Base-by-base conservation (phyloP, 2,797 vertebrate genomes). In the Cephalopachus bancanus region DNA sequence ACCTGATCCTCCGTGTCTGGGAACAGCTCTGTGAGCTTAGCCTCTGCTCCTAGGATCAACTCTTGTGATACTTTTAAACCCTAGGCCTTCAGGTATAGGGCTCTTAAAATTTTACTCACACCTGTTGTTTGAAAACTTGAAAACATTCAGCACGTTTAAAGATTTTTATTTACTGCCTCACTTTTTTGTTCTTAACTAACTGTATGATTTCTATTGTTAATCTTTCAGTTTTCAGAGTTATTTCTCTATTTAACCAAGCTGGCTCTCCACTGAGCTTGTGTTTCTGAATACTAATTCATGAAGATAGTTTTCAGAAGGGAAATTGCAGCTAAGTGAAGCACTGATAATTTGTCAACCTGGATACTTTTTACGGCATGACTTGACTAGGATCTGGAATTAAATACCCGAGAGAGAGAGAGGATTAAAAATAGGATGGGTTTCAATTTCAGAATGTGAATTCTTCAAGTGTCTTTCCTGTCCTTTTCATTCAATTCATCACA, bases 351-450 rank as follows among this genome's bases (percentile, higher is more conserved):
- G 89, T 97, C 91, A 96, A 93, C 62, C 6, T 91, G 95, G 71
- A 78, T 88, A 65, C 69, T 74, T 97, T 87, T 75, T 92, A 65
- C 71, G 76, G 51, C 65, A 88, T 95, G 96, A 90, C 84, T 97
- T 83, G 92, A 96, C 83, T 60, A n/a, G 53, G 86, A 72, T 93
- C 94, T 76, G 87, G 57, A 95, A 95, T 89, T 95, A 96, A 96
- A 89, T 55, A 65, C 72, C 55, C 2, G 0, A 57, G 76, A 96
- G 89, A 44, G 89, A 44, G 44, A 85, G 87, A 93, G 51, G 75
- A 88, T 92, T 96, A 93, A 96, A 97, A 96, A 96, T 95, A 97
- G 80, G 96, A 96, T 28, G 17, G 55, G 59, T 57, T 81, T 96
- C 91, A 83, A 3, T 92, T 96, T 96, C 97, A 95, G 71, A 97